Evolutionary conservation across 2,113 vertebrate species (phyloP).

Genomic region (Ceratotherium simum): DNA sequence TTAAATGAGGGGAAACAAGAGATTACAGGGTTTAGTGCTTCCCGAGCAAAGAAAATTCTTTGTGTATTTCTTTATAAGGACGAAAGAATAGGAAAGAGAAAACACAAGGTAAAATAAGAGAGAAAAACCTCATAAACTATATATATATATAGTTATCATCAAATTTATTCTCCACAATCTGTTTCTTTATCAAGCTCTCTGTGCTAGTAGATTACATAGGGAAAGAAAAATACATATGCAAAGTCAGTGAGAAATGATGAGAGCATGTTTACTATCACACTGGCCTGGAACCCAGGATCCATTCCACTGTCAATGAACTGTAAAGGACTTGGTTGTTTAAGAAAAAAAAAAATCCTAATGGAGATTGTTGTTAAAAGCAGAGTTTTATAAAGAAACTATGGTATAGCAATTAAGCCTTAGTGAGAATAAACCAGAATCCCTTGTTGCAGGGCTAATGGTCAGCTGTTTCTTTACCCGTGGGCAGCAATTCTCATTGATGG

Average conservation of each 20-base stretch:
- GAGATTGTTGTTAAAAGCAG: background rate
- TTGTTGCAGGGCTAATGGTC: rapidly evolving
- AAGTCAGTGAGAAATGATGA: background rate
- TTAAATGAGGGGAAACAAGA: slow-evolving; percentile 68
- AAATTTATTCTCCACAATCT: background rate
- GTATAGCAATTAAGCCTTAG: background rate
- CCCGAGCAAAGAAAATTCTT: slow-evolving; percentile 2
- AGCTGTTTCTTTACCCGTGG: background rate
- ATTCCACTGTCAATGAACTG: rapidly evolving
- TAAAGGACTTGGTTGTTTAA: background rate
- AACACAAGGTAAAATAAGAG: background rate
- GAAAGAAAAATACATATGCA: background rate
- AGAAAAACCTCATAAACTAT: background rate
- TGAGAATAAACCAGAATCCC: background rate
- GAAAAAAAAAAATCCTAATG: background rate
- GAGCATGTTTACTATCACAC: background rate
- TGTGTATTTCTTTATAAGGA: slow-evolving; percentile 34
- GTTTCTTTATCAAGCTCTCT: background rate
- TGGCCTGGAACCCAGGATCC: background rate
- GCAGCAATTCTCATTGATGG: background rate
- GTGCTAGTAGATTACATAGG: background rate
- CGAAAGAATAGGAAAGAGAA: slow-evolving; percentile 7
- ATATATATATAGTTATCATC: background rate
- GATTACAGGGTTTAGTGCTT: slow-evolving; percentile 63
- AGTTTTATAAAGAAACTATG: background rate